Evolutionary conservation across 2,113 vertebrate genomes (phyloP), one percentile per base, ranked within the genome.

Genomic region (Actenoides hombroni): DNA sequence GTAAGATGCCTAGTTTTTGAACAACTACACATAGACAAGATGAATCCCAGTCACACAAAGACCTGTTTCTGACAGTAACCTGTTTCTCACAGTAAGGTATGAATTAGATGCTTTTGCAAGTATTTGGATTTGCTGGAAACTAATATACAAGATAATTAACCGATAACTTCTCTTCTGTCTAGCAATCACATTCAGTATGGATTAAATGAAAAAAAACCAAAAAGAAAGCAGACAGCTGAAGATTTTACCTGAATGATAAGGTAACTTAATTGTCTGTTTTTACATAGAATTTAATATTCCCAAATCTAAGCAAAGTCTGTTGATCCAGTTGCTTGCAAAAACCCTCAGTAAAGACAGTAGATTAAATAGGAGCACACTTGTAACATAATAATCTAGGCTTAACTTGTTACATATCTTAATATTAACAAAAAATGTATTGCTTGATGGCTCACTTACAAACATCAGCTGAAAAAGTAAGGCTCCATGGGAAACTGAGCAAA

Each of bases 261-360:
- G 26, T 25, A 64, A 59, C 6, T 54, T 93, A 24, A 75, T 7
- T 70, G 11, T n/a, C 12, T 2, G 31, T 11, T 88, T 92, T 56
- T 37, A 56, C 6, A 64, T 0, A 85, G 21, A 82, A 68, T 67
- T 78, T 63, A 16, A 71, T 84, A 90, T 76, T 63, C 16, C 37
- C 28, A 79, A 71, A 83, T 46, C 57, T 83, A 70, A 84, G 71
- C 44, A 53, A 82, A 76, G 28, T 33, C 35, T 26, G 19, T 76
- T 86, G 21, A 71, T 26, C 11, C 24, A 53, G 28, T 42, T 23
- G 11, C 2, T 11, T 74, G 21, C 56, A 82, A 70, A 49, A 81
- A 18, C 8, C 24, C n/a, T 49, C 42, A 68, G 0, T 0, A 40
- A 86, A 73, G 21, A 21, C 63, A 83, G 33, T 1, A 85, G 18